Conservation (phyloP, 1,140 invertebrate genomes). For the Sarcophaga peregrina region DNA sequence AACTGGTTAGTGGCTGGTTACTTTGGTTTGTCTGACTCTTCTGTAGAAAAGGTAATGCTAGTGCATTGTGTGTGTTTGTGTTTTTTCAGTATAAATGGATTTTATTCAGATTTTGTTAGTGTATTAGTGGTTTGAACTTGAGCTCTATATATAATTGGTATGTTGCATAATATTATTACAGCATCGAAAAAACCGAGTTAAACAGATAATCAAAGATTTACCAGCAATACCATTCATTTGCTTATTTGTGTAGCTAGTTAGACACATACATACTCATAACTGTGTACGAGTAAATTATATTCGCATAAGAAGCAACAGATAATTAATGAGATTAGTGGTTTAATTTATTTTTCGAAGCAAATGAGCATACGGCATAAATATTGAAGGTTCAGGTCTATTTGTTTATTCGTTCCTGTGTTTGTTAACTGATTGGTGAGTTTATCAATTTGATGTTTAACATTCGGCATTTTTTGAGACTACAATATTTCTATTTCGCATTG, state of each 20-base stretch:
- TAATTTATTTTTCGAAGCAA: not conserved
- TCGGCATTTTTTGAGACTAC: too few relatives aligned
- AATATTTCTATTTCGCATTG: too few relatives aligned
- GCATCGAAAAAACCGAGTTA: slow-evolving; percentile 40
- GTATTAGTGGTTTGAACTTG: slow-evolving; percentile 64
- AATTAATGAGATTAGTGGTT: slow-evolving; percentile 27
- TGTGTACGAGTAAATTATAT: not conserved
- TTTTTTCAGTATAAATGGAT: slow-evolving; percentile 9
- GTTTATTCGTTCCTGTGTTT: slow-evolving; percentile 9
- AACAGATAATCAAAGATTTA: not conserved
- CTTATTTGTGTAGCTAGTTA: not conserved
- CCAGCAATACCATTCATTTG: not conserved
- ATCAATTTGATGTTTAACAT: too few relatives aligned
- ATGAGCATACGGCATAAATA: not conserved
- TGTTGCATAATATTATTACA: slow-evolving; percentile 49
- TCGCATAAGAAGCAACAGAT: slow-evolving; percentile 16
- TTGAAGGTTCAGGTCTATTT: slow-evolving; percentile 5
- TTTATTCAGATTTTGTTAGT: slow-evolving; percentile 19
- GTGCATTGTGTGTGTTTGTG: slow-evolving; percentile 51
- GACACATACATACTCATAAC: not conserved
- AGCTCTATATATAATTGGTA: slow-evolving; percentile 64
- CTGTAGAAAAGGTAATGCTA: slow-evolving; percentile 40
- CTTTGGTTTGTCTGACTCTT: slow-evolving; percentile 15
- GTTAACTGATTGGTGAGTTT: not conserved
- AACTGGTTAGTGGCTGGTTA: not conserved